Conservation (phyloP, 2,888 invertebrate genomes). For the Sipha maydis region DNA sequence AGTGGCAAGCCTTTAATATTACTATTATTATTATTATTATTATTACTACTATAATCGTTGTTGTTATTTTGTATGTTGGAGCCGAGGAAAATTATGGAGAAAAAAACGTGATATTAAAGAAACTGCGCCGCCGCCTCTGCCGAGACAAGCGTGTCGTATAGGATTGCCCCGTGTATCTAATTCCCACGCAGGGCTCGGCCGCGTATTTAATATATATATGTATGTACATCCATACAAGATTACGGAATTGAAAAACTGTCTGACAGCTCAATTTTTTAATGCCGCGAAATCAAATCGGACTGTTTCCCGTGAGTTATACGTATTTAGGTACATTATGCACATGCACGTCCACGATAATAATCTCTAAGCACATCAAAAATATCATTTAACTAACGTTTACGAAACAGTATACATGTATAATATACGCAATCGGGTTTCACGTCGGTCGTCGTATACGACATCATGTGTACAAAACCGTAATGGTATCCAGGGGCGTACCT, state of each 20-base stretch:
- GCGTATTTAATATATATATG: background rate
- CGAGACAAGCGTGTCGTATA: conserved; percentile 57
- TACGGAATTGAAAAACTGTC: conserved; percentile 53
- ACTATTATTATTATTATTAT: conserved; percentile 13
- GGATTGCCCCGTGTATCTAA: conserved; percentile 3
- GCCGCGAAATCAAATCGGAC: conserved; percentile 55
- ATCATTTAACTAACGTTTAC: no score
- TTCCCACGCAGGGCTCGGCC: conserved; percentile 44
- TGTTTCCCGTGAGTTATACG: conserved; percentile 17
- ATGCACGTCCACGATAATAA: conserved; percentile 5
- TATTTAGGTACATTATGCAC: background rate
- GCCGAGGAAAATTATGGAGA: conserved; percentile 2
- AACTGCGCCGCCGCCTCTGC: conserved; percentile 13
- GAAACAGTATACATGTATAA: no score
- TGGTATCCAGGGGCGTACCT: no score
- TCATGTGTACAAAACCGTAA: no score
- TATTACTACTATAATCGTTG: background rate
- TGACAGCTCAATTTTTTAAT: conserved; percentile 60
- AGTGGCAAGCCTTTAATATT: conserved; percentile 46
- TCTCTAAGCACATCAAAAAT: background rate
- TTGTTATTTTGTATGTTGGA: conserved; percentile 10
- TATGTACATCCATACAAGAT: background rate
- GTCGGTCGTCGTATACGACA: no score
- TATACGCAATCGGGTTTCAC: no score
- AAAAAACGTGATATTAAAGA: conserved; percentile 48